Conservation (phyloP, 2,797 vertebrate species). For the Diplodus sargus region DNA sequence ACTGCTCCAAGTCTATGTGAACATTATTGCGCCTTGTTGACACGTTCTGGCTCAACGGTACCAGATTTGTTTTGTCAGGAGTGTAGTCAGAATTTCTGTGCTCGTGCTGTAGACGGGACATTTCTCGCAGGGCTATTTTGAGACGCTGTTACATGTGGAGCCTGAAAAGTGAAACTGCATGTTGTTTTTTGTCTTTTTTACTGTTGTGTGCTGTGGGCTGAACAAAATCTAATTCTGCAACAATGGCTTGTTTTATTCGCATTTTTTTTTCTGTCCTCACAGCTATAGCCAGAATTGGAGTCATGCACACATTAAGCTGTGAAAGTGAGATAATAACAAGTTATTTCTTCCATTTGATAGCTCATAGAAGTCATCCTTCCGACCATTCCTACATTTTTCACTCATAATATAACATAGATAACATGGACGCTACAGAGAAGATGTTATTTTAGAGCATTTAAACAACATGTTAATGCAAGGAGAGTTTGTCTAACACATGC, state of each 20-base stretch:
- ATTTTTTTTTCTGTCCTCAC: constrained; percentile 1
- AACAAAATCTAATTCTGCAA: constrained; percentile 13
- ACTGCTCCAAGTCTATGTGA: constrained; percentile 10
- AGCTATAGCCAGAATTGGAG: not conserved
- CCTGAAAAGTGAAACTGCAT: not conserved
- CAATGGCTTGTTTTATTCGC: not conserved
- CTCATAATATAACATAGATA: too few species aligned
- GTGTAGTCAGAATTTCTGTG: constrained; percentile 6
- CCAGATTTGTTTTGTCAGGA: constrained; percentile 13
- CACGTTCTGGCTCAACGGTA: constrained; percentile 13
- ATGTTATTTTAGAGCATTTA: too few species aligned
- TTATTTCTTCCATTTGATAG: not conserved
- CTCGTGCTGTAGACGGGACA: constrained; percentile 2
- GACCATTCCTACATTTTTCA: too few species aligned
- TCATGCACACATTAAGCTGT: not conserved
- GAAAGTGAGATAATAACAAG: not conserved
- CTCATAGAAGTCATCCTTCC: not conserved
- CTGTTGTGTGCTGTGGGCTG: constrained; percentile 8
- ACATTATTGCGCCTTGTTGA: constrained; percentile 28
- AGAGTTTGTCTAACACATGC: too few species aligned
- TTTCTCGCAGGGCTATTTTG: constrained; percentile 5
- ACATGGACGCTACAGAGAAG: too few species aligned
- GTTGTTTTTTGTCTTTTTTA: constrained; percentile 10
- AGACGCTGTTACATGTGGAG: not conserved
- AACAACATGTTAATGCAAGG: too few species aligned